phyloP scores from a whole-genome alignment of 64 coral and sea anemone genomes.

The Actinia equina region DNA sequence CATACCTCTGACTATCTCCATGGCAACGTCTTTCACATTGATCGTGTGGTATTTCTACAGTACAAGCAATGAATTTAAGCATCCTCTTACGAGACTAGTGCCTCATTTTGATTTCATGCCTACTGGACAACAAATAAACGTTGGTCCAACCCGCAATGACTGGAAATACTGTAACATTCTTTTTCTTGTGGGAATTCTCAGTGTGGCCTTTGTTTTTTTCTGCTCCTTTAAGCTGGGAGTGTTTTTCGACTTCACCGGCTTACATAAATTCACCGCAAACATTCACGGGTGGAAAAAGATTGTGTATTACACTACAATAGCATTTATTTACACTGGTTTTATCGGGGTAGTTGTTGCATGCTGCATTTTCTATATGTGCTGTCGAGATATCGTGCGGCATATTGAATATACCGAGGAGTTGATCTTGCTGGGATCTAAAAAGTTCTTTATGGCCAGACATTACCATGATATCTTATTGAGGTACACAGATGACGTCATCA shows the following conservation, averaged over 20 bases:
- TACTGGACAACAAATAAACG: slow-evolving; percentile 26
- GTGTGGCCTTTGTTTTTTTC: slow-evolving; percentile 58
- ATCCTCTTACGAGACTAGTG: slow-evolving; percentile 35
- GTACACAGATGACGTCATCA: slow-evolving; percentile 15
- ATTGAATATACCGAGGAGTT: slow-evolving; percentile 23
- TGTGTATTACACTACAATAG: background rate
- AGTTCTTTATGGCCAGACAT: slow-evolving; percentile 18
- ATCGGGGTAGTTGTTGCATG: slow-evolving; percentile 6
- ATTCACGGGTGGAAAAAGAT: background rate
- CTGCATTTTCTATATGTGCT: slow-evolving; percentile 36
- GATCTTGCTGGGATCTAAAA: background rate
- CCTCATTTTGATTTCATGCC: slow-evolving; percentile 60
- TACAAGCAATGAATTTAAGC: slow-evolving; percentile 40
- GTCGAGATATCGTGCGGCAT: slow-evolving; percentile 23
- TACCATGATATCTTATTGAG: slow-evolving; percentile 27
- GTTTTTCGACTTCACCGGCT: slow-evolving; percentile 62
- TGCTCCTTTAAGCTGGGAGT: slow-evolving; percentile 50
- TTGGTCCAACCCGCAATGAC: slow-evolving; percentile 35
- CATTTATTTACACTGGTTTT: slow-evolving; percentile 17
- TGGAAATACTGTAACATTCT: slow-evolving; percentile 56
- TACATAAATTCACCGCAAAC: slow-evolving; percentile 58
- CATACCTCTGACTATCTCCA: slow-evolving; percentile 39
- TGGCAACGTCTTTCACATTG: slow-evolving; percentile 58
- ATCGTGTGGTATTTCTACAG: slow-evolving; percentile 67
- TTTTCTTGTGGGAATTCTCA: slow-evolving; percentile 46